Base-by-base conservation (phyloP, 2,888 invertebrate species). In the Oligia fasciuncula region DNA sequence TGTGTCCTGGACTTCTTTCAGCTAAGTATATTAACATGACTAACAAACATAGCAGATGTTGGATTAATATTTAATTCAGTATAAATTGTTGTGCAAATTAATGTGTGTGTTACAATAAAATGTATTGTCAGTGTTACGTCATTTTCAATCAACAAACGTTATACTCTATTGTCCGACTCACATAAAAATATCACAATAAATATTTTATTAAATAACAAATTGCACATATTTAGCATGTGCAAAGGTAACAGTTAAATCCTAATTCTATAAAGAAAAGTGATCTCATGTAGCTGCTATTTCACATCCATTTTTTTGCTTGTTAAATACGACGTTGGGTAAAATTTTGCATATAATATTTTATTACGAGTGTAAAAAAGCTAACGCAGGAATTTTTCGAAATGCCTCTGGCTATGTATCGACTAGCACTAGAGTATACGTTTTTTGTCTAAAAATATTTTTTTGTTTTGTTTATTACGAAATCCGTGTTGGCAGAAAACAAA, bases 311-410 rank as follows among this genome's bases (percentile, higher is more conserved):
- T 73, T 70, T 60, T 49, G 3, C 11, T 19, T 75, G 23, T 43
- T 57, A 43, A 17, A 69, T 35, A 49, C 23, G 23, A 62, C 29
- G 54, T 68, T 63, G 13, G 54, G 19, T 46, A 73, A 14, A 29
- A 66, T 77, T 71, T 77, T 69, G 54, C 70, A 81, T 85, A 62
- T 40, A 19, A 19, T 72, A 54, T 75, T 81, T 72, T 85, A 81
- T 73, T 65, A 14, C 8, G 43, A 4, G 4, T 63, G 60, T 74
- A 75, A 85, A 83, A 83, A 75, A 68, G n/a, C 51, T 76, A 60
- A 68, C 60, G 68, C 51, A 35, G 49, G 76, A 62, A 51, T 74
- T 65, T 76, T 85, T 54, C 17, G 65, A 40, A 69, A 57, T 66
- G 73, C 67, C 84, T 69, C 49, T 57, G 8, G 84, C 79, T 71